These are phyloP conservation scores for Hemicentrotus pulcherrimus DNA, from an alignment of 35 echinoderm and acorn worm species.

Conservation along the genomic window DNA sequence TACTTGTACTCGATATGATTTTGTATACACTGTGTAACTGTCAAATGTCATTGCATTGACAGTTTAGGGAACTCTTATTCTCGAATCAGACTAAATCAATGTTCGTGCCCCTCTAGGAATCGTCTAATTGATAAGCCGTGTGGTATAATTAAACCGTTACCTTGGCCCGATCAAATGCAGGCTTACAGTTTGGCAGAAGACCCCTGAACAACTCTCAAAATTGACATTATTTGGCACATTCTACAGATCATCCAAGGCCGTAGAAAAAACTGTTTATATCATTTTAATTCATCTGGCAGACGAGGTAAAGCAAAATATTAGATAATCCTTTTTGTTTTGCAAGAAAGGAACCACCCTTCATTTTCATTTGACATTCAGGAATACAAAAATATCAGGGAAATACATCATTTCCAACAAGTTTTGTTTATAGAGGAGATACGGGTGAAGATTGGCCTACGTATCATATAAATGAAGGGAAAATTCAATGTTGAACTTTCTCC, in stretches of 20 bases:
- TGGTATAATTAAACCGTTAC: conserved; percentile 37
- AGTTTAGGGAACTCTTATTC: background rate
- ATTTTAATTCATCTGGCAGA: background rate
- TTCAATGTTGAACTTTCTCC: no score
- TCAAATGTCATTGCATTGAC: background rate
- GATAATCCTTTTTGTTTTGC: background rate
- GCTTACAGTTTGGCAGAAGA: conserved; percentile 32
- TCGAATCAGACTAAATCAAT: conserved; percentile 15
- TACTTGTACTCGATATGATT: no score
- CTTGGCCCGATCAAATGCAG: conserved; percentile 27
- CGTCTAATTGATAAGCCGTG: background rate
- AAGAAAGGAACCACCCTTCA: background rate
- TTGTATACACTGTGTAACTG: background rate
- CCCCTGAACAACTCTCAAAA: background rate
- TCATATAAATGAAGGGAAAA: no score
- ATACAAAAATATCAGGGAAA: background rate
- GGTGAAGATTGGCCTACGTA: no score
- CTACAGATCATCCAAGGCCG: background rate
- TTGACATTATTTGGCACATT: background rate
- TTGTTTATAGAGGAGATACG: no score
- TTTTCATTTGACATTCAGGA: background rate
- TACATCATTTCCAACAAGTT: background rate
- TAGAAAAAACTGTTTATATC: background rate
- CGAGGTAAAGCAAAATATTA: background rate
- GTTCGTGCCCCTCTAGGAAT: background rate